Base-by-base conservation (phyloP, 2,797 vertebrate species). In the Petrocephalus schoutedeni region DNA sequence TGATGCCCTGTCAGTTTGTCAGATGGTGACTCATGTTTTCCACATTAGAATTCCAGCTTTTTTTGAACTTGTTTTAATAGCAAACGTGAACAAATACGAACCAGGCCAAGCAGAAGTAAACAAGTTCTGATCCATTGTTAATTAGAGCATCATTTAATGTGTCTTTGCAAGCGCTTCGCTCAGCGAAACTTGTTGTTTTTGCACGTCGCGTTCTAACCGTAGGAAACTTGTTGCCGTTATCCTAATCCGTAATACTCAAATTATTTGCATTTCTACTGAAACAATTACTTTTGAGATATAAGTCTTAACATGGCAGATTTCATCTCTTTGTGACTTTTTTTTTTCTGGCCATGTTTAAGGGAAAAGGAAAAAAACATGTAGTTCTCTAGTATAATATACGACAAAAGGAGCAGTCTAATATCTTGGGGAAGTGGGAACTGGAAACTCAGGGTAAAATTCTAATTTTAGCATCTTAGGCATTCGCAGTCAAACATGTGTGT, bases 21-120 rank as follows among this genome's bases (percentile, higher is more conserved):
- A 86, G 84, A 84, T 67, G 21, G 77, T 92, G 90, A 92, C 87
- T 92, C 91, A 92, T 89, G 89, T 89, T 92, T 92, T 92, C 91
- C 90, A 90, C 85, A 90, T 92, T 89, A 92, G 90, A 89, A 80
- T 54, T 58, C 86, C 74, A 87, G 23, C 19, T 77, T 90, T 77
- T 90, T 87, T 80, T 83, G 49, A 80, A 87, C 61, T 64, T 32
- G 51, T 87, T 91, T 90, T 90, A 89, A 90, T 90, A 90, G 90
- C 59, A 84, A 87, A 86, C 85, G 80, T 49, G 67, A 74, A 85
- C 49, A 87, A 87, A 90, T 67, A 53, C 21, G 61, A 74, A 90
- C 41, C 86, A 87, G 86, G 54, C 36, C 54, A 87, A 86, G 56
- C 58, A 83, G 87, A 87, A 88, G 89, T 92, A 90, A 92, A 89